Conservation (phyloP, 92 coral and sea anemone species). For the Zoanthus gigantus region DNA sequence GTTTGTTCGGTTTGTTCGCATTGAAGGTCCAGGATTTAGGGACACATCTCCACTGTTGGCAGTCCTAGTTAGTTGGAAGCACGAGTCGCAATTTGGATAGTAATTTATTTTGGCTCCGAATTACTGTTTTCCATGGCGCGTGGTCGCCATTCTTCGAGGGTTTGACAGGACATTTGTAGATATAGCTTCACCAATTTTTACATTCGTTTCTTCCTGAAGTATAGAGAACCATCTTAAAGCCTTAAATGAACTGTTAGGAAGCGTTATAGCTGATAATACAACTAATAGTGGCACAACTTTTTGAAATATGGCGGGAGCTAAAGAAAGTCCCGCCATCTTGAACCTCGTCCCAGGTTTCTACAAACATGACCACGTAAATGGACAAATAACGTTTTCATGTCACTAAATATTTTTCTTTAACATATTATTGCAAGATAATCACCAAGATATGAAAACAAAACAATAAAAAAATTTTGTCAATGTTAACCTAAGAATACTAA, state of each 20-base stretch:
- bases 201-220: constrained; percentile 42
- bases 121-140: constrained; percentile 27
- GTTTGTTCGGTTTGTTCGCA: background rate
- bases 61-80: constrained; percentile 36
- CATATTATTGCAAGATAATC: too few relatives aligned
- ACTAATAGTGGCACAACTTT: too few relatives aligned
- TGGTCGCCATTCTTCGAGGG: constrained; percentile 32
- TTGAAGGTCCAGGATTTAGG: constrained; percentile 46
- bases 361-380: too few relatives aligned
- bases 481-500: too few relatives aligned
- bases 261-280: constrained; percentile 13
- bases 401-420: too few relatives aligned
- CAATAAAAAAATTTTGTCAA: too few relatives aligned
- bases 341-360: too few relatives aligned
- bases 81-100: constrained; percentile 35
- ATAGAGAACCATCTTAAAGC: constrained; percentile 11
- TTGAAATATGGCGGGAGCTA: too few relatives aligned
- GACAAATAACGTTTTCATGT: too few relatives aligned
- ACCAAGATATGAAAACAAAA: too few relatives aligned
- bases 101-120: constrained; percentile 50
- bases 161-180: background rate
- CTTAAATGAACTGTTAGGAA: constrained; percentile 11
- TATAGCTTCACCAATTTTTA: constrained; percentile 15
- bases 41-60: constrained; percentile 51
- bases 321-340: too few relatives aligned